Evolutionary conservation across 2,797 vertebrate species (phyloP), one percentile per base, ranked within the genome.

Genomic region (Brachyalestes nurse): DNA sequence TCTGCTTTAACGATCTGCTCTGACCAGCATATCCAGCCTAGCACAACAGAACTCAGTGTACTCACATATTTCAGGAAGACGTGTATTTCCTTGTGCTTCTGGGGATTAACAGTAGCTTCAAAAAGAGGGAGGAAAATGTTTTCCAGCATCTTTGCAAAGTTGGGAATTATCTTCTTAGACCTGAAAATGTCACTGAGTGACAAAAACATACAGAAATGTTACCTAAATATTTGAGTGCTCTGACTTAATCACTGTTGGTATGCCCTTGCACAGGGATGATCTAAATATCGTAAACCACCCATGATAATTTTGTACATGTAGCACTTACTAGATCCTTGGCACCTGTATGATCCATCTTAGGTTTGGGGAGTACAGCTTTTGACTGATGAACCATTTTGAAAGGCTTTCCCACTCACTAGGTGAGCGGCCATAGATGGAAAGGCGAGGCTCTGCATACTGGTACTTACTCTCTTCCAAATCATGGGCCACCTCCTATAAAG

Each of bases 291-390:
- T 2, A 13, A 51, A 51, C 47, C 47, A 51, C 3, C 2, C 23
- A 1, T 12, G 2, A 0, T 60, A 60, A 60, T 6, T 38, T 38
- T 64, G 28, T 19, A 17, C 19, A 38, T 14, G 51, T 40, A 66
- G n/a, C 38, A 90, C 98, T 96, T 93, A 99, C 98, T 97, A 99
- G 92, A 99, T 99, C 87, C 98, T 95, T 80, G 97, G 98, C 80
- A 99, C 92, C 88, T 99, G 98, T 89, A 99, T 98, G 88, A 99
- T 96, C 97, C 97, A 99, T 88, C 96, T 96, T 94, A 98, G 93
- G 91, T 99, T 96, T 85, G 97, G 96, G 0, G 97, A 99, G 91
- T 99, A 95, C 80, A 99, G 91, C 88, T 95, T 95, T 65, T 99
- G 97, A 77, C 96, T 95, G 88, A 98, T 98, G 90, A 99, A 99